These are phyloP conservation scores for Pseudolycoriella hygida DNA, from an alignment of 2,888 invertebrate species.

Conservation along the genomic window DNA sequence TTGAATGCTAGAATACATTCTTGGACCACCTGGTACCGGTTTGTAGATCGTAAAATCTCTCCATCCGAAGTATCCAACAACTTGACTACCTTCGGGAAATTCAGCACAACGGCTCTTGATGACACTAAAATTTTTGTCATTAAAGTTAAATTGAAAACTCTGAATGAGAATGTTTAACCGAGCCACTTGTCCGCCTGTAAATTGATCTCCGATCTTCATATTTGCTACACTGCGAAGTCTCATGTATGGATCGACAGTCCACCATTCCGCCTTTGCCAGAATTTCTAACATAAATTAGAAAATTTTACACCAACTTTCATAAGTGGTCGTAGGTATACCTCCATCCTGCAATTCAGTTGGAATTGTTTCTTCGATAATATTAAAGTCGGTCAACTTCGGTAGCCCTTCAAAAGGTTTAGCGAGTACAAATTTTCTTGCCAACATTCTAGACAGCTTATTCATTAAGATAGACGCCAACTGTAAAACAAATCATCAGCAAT, in stretches of 20 bases:
- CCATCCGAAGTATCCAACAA: conserved; percentile 53
- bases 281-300: conserved; percentile 37
- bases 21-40: conserved; percentile 16
- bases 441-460: too few species aligned
- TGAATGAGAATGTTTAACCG: conserved; percentile 30
- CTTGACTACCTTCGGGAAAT: conserved; percentile 43
- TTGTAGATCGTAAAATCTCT: conserved; percentile 31
- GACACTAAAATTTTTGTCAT: conserved; percentile 27
- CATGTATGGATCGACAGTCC: conserved; percentile 60
- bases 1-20: conserved; percentile 11
- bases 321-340: too few species aligned
- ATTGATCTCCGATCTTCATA: conserved; percentile 39
- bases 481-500: too few species aligned
- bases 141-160: too few species aligned
- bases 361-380: too few species aligned
- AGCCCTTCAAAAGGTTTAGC: too few species aligned
- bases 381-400: too few species aligned
- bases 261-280: conserved; percentile 43
- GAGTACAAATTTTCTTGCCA: too few species aligned
- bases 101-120: conserved; percentile 44
- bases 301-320: too few species aligned
- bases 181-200: conserved; percentile 53
- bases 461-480: too few species aligned
- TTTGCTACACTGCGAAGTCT: conserved; percentile 34
- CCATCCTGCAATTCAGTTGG: too few species aligned